Evolutionary conservation across 2,113 vertebrate genomes (phyloP).

Genomic region (Semnornis frantzii): DNA sequence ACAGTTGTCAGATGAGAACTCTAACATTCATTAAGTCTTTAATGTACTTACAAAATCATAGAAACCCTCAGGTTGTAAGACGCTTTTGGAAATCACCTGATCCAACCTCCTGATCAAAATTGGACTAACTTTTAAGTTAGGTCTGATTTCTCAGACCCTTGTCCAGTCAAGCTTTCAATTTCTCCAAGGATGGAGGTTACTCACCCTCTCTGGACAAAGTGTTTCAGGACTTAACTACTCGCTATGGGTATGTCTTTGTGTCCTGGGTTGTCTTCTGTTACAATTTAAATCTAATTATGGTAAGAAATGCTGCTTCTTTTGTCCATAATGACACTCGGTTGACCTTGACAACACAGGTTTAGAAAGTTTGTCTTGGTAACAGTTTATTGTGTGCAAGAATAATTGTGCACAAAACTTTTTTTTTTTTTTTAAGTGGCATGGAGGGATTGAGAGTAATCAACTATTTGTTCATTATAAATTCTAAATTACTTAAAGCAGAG

Average conservation of each 20-base stretch:
- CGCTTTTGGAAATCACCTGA: background rate
- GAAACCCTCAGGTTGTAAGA: background rate
- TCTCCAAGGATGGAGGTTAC: background rate
- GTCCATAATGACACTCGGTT: background rate
- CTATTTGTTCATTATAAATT: background rate
- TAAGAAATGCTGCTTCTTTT: background rate
- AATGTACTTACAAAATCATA: background rate
- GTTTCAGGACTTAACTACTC: background rate
- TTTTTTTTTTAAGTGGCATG: background rate
- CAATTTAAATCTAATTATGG: background rate
- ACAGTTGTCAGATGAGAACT: background rate
- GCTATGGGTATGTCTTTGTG: background rate
- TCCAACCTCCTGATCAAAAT: background rate
- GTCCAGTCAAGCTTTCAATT: background rate
- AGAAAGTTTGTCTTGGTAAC: background rate
- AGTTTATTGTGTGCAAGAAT: background rate
- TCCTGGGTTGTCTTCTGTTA: background rate
- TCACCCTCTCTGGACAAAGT: background rate
- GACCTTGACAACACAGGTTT: background rate
- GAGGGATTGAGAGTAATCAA: background rate
- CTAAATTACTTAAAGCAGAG: background rate
- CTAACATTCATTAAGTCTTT: background rate
- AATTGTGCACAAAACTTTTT: background rate
- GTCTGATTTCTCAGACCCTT: background rate
- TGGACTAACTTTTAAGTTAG: background rate